phyloP scores from a whole-genome alignment of 1,140 invertebrate genomes.

The Lepeophtheirus salmonis region DNA sequence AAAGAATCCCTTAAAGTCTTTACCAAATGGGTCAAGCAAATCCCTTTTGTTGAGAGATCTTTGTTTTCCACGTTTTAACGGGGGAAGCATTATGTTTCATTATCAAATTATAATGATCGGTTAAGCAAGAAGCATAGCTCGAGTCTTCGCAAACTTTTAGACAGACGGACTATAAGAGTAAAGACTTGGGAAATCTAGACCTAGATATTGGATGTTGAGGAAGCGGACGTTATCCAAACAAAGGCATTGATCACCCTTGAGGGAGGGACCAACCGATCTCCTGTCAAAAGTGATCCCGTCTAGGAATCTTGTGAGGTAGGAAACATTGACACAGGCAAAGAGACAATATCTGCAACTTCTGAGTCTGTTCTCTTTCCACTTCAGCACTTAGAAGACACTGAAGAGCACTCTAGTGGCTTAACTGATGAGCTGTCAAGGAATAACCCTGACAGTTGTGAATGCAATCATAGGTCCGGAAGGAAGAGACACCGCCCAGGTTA shows the following conservation, averaged over 20 bases:
- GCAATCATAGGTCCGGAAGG: background rate
- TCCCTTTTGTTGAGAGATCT: too few species aligned
- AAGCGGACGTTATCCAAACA: background rate
- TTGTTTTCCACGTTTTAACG: background rate
- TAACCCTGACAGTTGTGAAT: background rate
- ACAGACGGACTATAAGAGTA: slow-evolving; percentile 24
- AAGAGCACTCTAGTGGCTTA: background rate
- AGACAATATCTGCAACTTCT: background rate
- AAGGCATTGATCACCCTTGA: background rate
- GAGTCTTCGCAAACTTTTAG: slow-evolving; percentile 21
- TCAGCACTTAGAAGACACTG: background rate
- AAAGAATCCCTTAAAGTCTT: too few species aligned
- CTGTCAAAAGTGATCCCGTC: background rate
- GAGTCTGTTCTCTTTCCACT: background rate
- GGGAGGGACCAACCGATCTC: background rate
- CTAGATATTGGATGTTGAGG: background rate
- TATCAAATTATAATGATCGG: background rate
- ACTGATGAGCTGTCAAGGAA: background rate
- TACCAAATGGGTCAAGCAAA: too few species aligned
- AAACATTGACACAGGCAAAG: background rate
- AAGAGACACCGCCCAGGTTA: background rate
- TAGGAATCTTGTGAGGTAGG: background rate
- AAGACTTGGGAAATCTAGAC: slow-evolving; percentile 9
- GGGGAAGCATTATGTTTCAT: background rate
- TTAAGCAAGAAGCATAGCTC: slow-evolving; percentile 25